Percentiles rank a stretch among this genome's conserved stretches.
Evolutionary conservation across 2,888 invertebrate species (phyloP).

Genomic region (Heliconius ethilla): DNA sequence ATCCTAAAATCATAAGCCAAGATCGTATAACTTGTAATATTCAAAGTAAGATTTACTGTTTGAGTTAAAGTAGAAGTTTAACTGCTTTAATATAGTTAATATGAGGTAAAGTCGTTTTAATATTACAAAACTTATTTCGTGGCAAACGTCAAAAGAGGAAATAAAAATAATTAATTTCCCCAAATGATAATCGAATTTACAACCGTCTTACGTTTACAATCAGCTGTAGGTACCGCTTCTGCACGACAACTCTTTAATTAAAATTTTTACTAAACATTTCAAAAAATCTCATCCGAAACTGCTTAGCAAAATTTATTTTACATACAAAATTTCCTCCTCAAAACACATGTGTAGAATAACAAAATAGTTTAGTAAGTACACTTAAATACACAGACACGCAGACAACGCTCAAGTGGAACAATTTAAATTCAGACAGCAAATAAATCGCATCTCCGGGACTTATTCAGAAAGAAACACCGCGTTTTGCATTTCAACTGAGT

Average conservation of each 20-base stretch:
- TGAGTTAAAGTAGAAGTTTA: neutral
- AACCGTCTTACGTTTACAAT: neutral
- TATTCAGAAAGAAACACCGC: slow-evolving; percentile 37
- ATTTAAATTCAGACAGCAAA: slow-evolving; percentile 41
- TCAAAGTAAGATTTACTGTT: slow-evolving; percentile 19
- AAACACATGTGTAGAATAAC: neutral
- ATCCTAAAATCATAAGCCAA: slow-evolving; percentile 15
- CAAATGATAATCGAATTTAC: neutral
- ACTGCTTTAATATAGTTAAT: slow-evolving; percentile 14
- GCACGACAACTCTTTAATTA: neutral
- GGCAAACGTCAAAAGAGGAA: too few species aligned
- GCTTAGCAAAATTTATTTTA: neutral
- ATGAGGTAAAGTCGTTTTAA: neutral
- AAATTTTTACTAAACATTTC: neutral
- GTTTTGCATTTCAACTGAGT: slow-evolving; percentile 35
- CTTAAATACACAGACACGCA: slow-evolving; percentile 23
- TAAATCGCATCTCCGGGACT: slow-evolving; percentile 37
- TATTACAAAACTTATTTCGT: neutral
- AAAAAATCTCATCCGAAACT: neutral
- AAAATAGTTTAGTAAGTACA: slow-evolving; percentile 11
- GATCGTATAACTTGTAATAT: slow-evolving; percentile 7
- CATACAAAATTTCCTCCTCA: neutral
- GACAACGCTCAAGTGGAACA: slow-evolving; percentile 32
- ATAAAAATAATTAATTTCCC: too few species aligned
- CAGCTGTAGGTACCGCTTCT: neutral